Base-by-base conservation (phyloP, 2,113 vertebrate species). In the Saccopteryx bilineata region DNA sequence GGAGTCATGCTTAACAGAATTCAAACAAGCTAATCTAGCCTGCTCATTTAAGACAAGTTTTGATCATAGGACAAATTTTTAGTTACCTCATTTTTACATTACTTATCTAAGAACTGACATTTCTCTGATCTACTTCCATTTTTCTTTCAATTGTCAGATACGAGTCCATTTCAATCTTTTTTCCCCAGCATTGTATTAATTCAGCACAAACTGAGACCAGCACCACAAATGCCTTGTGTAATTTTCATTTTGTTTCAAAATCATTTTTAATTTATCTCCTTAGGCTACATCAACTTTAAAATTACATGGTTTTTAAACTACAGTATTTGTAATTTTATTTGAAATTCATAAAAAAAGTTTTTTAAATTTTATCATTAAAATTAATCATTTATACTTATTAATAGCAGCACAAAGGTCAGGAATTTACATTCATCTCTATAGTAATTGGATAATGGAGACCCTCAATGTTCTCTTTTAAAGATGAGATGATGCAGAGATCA, bases 11-110 rank as follows among this genome's bases (percentile, higher is more conserved):
- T 94, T 58, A 71, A 61, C 9, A 84, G 71, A 80, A 95, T 87
- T 85, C 1, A 9, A 13, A 61, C 84, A 39, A 74, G 46, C 50
- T 88, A 54, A 81, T 19, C 91, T 82, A 71, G 31, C 33, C 5
- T 72, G 11, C 24, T 93, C 33, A 79, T 91, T 88, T 69, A 82
- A 83, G 58, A 65, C 50, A 93, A 91, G 68, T 91, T 97, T 96
- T 96, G 93, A 96, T 96, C 89, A 91, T 56, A 89, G 90, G 8
- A 82, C 82, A 96, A 96, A 91, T 17, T 79, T 95, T 94, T 74
- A 87, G 81, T 93, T 95, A 96, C 75, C 66, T 96, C 56, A 79
- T 23, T 81, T 91, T 94, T 95, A 86, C 60, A 96, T 96, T 96
- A 86, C 90, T 96, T 94, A 96, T 96, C 80, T 97, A 90, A 92